Evolutionary conservation across 1,140 invertebrate genomes (phyloP).

Genomic region (Orchesella cincta): DNA sequence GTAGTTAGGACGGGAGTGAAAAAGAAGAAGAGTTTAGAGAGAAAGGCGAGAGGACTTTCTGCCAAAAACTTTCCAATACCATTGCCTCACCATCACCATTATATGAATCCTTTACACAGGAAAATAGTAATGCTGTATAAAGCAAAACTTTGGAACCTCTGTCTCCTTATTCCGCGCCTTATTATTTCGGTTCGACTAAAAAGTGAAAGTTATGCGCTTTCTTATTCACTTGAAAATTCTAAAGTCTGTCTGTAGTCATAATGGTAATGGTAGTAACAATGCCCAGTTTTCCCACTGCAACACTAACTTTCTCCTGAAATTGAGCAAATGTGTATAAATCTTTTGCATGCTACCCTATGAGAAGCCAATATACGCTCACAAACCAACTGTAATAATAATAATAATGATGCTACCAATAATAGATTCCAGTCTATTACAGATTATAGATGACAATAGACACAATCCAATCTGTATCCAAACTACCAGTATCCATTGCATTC

Average conservation of each 20-base stretch:
- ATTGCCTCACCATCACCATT: neutral
- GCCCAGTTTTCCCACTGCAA: neutral
- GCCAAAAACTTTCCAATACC: conserved; percentile 21
- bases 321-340: too few relatives aligned
- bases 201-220: conserved; percentile 16
- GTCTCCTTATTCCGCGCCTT: neutral
- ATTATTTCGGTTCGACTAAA: neutral
- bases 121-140: neutral
- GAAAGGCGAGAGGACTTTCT: neutral
- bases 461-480: too few relatives aligned
- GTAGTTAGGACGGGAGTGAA: neutral
- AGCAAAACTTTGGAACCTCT: neutral
- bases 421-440: too few relatives aligned
- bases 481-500: too few relatives aligned
- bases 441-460: too few relatives aligned
- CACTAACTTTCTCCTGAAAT: neutral
- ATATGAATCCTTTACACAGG: neutral
- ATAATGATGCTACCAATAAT: too few relatives aligned
- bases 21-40: neutral
- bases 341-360: too few relatives aligned
- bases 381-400: too few relatives aligned
- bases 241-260: conserved; percentile 8
- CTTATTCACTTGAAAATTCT: neutral
- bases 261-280: neutral
- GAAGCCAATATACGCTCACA: too few relatives aligned